These are phyloP conservation scores for Agrochola litura DNA, from an alignment of 2,888 invertebrate species.

Conservation along the genomic window DNA sequence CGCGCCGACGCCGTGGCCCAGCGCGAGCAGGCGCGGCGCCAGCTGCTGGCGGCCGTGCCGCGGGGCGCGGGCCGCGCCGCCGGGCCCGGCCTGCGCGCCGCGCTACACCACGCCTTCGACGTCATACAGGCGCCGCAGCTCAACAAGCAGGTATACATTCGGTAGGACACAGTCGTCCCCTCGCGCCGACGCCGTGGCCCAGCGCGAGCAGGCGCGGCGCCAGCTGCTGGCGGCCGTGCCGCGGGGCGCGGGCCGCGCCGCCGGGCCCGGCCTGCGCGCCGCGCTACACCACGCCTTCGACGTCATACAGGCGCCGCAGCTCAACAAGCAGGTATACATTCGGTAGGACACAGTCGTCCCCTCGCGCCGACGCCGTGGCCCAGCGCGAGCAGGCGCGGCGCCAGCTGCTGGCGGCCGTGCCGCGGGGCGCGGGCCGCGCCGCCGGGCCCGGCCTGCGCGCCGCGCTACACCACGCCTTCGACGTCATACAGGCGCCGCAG, in stretches of 20 bases:
- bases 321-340: conserved; percentile 91
- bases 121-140: conserved; percentile 90
- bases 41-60: conserved; percentile 81
- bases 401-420: conserved; percentile 79
- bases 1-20: conserved; percentile 63
- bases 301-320: conserved; percentile 89
- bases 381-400: conserved; percentile 80
- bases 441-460: conserved; percentile 77
- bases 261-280: conserved; percentile 77
- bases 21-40: conserved; percentile 80
- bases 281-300: conserved; percentile 83
- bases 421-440: conserved; percentile 66
- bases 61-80: conserved; percentile 59
- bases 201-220: conserved; percentile 79
- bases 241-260: conserved; percentile 60
- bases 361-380: conserved; percentile 54
- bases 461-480: conserved; percentile 81
- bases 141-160: conserved; percentile 90
- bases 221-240: conserved; percentile 81
- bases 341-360: conserved; percentile 65
- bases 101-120: conserved; percentile 82
- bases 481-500: conserved; percentile 89
- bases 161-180: conserved; percentile 65
- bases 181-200: conserved; percentile 57
- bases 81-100: conserved; percentile 76